Evolutionary conservation across 2,888 invertebrate species (phyloP).

Genomic region (Carterocephalus palaemon): DNA sequence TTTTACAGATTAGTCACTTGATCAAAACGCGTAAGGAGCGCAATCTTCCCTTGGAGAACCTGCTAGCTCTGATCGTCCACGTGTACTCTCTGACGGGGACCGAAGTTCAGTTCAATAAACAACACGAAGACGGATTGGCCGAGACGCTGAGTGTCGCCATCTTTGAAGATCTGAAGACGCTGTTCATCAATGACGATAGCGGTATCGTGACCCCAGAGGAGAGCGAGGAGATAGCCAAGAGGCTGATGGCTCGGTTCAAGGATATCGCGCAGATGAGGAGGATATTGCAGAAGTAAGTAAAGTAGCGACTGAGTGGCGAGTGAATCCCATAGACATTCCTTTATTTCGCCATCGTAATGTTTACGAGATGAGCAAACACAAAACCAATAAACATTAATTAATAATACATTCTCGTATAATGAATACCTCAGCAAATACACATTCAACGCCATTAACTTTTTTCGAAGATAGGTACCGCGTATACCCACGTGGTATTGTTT

Average conservation of each 20-base stretch:
- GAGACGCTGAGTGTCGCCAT: slow-evolving; percentile 76
- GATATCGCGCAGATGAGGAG: slow-evolving; percentile 63
- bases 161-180: slow-evolving; percentile 73
- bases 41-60: slow-evolving; percentile 75
- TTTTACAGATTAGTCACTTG: slow-evolving; percentile 74
- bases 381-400: too few relatives aligned
- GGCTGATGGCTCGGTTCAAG: slow-evolving; percentile 52
- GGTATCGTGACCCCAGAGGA: slow-evolving; percentile 49
- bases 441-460: too few relatives aligned
- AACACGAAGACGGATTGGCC: slow-evolving; percentile 71
- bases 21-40: slow-evolving; percentile 76
- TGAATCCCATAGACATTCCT: too few relatives aligned
- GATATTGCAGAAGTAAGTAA: slow-evolving; percentile 54
- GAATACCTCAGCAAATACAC: too few relatives aligned
- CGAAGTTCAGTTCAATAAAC: slow-evolving; percentile 72
- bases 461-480: too few relatives aligned
- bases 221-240: slow-evolving; percentile 48
- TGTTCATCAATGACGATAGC: slow-evolving; percentile 38
- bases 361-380: too few relatives aligned
- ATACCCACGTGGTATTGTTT: too few relatives aligned
- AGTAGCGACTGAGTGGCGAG: background rate
- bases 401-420: too few relatives aligned
- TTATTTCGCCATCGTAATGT: too few relatives aligned
- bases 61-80: slow-evolving; percentile 79
- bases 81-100: slow-evolving; percentile 81